phyloP scores from a whole-genome alignment of 2,888 invertebrate genomes.

The Rhogogaster chlorosoma region DNA sequence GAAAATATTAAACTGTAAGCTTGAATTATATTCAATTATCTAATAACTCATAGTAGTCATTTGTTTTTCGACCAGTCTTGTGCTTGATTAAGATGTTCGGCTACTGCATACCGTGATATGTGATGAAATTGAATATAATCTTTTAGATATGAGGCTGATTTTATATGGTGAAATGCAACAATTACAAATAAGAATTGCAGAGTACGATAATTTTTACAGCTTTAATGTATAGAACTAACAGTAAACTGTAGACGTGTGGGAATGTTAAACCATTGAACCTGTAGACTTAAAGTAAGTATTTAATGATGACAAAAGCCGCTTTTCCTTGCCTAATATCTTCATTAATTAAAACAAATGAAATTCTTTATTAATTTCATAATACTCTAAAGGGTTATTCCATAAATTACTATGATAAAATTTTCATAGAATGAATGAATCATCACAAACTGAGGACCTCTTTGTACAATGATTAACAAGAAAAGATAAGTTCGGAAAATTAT shows the following conservation, averaged over 20 bases:
- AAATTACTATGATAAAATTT: neutral
- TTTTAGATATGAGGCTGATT: neutral
- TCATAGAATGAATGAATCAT: neutral
- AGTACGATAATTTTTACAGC: neutral
- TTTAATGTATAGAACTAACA: neutral
- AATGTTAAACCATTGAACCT: neutral
- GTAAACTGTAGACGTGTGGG: no score
- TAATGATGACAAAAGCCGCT: neutral
- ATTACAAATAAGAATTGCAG: neutral
- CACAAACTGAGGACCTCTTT: neutral
- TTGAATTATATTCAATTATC: neutral
- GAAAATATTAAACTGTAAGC: neutral
- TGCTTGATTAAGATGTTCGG: neutral
- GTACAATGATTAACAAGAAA: neutral
- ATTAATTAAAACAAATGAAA: neutral
- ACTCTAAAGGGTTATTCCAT: neutral
- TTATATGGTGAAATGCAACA: neutral
- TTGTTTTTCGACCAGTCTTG: neutral
- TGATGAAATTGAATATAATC: neutral
- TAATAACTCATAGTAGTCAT: neutral
- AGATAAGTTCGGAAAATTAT: neutral
- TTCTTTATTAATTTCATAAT: neutral
- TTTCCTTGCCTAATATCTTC: neutral
- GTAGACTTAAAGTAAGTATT: neutral
- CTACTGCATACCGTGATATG: neutral